phyloP scores from a whole-genome alignment of 1,140 invertebrate genomes.

The Nasonia longicornis region DNA sequence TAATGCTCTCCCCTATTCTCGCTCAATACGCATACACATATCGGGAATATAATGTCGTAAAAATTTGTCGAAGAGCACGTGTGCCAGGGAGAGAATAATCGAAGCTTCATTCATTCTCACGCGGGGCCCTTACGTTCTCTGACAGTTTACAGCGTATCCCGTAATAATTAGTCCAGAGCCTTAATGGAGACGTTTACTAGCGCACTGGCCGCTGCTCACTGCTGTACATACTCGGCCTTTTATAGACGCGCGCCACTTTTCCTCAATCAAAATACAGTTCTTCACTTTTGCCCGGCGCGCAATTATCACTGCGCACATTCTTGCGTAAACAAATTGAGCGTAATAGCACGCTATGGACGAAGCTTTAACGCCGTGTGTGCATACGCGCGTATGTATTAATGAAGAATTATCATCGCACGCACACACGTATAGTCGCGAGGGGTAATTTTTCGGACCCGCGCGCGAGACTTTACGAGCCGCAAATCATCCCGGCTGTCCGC shows the following conservation, averaged over 20 bases:
- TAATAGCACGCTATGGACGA: background rate
- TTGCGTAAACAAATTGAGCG: background rate
- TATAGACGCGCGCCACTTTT: background rate
- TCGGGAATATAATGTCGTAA: too few relatives aligned
- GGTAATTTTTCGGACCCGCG: slow-evolving; percentile 36
- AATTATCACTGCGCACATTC: background rate
- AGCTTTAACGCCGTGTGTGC: background rate
- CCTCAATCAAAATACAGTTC: slow-evolving; percentile 6
- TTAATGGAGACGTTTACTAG: slow-evolving; percentile 32
- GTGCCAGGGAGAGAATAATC: background rate
- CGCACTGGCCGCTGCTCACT: background rate
- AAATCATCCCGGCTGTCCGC: slow-evolving; percentile 41
- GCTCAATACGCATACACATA: too few relatives aligned
- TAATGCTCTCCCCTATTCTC: background rate
- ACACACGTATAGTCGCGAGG: background rate
- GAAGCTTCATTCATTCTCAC: slow-evolving; percentile 30
- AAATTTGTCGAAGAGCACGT: background rate
- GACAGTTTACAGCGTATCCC: slow-evolving; percentile 31
- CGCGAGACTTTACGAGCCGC: slow-evolving; percentile 38
- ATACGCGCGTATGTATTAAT: background rate
- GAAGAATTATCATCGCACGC: background rate
- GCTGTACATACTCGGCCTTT: background rate
- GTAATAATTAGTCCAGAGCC: slow-evolving; percentile 32
- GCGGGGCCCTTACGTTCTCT: background rate
- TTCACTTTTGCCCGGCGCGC: slow-evolving; percentile 2